A percentile compares a stretch with the other conserved stretches of the same genome.
Evolutionary conservation across 2,113 vertebrate genomes (phyloP).

Genomic region (Microcebus murinus): DNA sequence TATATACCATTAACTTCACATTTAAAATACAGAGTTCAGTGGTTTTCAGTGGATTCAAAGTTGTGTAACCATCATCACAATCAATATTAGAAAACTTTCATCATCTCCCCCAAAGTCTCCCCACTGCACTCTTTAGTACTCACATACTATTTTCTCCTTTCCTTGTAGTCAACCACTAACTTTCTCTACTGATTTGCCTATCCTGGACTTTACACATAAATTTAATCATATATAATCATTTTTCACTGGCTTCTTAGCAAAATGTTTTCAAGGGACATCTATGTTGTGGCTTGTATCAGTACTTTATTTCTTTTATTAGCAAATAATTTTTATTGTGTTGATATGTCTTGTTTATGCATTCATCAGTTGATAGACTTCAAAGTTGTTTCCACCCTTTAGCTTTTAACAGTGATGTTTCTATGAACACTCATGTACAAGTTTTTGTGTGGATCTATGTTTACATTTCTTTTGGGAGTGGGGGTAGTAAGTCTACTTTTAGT

Average conservation of each 20-base stretch:
- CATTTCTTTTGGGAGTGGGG: not conserved
- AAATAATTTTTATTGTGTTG: not conserved
- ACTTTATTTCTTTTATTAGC: not conserved
- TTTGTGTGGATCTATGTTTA: not conserved
- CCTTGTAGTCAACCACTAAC: not conserved
- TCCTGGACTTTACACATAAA: not conserved
- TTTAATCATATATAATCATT: not conserved
- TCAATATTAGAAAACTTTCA: not conserved
- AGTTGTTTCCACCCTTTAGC: not conserved
- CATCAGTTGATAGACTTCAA: not conserved
- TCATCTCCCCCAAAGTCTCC: fast-evolving
- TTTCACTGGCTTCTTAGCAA: not conserved
- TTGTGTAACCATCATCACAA: not conserved
- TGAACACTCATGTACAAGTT: not conserved
- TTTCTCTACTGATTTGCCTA: not conserved
- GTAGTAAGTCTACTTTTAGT: not conserved
- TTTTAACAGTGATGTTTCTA: not conserved
- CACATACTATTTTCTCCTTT: not conserved
- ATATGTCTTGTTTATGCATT: not conserved
- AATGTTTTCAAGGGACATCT: not conserved
- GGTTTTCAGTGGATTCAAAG: not conserved
- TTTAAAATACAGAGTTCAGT: not conserved
- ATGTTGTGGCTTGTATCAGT: not conserved
- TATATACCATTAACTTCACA: not conserved
- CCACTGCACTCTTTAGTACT: not conserved